Percentiles rank a stretch among this genome's conserved stretches.
Conservation (phyloP, 2,797 vertebrate genomes). For the Hydrolagus colliei region DNA sequence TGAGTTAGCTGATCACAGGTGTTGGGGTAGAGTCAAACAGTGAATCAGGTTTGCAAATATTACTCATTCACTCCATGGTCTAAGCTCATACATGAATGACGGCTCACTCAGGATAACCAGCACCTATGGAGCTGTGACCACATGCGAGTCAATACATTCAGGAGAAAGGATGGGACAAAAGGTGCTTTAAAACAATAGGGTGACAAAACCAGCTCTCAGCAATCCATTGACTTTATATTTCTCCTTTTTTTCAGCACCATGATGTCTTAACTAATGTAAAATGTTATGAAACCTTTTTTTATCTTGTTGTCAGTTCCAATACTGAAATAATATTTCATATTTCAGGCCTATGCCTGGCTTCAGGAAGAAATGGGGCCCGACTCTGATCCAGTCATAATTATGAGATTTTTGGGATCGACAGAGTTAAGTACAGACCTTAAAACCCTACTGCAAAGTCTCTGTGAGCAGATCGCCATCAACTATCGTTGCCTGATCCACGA, state of each 20-base stretch:
- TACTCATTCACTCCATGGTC: no score
- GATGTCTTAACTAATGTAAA: neutral
- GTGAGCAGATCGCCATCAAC: constrained; percentile 90
- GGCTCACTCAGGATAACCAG: no score
- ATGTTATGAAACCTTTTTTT: constrained; percentile 6
- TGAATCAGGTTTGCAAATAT: no score
- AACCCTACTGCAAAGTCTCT: constrained; percentile 87
- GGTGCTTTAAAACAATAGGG: no score
- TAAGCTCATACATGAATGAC: no score
- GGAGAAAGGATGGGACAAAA: no score
- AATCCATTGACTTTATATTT: neutral
- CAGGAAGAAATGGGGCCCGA: constrained; percentile 91
- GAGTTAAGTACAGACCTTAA: constrained; percentile 81
- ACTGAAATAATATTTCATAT: constrained; percentile 45
- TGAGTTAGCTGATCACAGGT: no score
- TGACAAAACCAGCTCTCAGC: neutral
- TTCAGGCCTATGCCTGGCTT: constrained; percentile 86
- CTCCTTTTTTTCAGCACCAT: neutral
- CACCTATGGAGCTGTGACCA: no score
- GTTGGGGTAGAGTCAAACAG: no score
- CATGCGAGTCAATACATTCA: no score
- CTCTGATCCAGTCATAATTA: constrained; percentile 85
- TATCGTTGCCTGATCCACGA: constrained; percentile 90
- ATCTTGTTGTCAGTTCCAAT: neutral
- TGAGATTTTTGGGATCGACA: constrained; percentile 85